Evolutionary conservation across 2,113 vertebrate species (phyloP), one percentile per base, ranked within the genome.

Genomic region (Erpornis zantholeuca): DNA sequence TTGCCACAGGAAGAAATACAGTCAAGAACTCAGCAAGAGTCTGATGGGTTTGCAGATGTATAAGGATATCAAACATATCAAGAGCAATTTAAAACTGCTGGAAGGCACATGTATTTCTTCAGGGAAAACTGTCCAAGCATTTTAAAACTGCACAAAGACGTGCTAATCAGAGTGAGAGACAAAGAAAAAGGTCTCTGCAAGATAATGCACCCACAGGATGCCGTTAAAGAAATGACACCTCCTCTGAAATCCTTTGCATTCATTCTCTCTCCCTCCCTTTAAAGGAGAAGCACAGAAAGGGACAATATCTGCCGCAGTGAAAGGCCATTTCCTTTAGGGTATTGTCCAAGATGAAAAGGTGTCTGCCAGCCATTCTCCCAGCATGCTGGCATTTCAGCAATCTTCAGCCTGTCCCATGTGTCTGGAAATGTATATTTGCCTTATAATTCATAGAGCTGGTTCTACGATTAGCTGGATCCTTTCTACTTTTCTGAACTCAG

Each of bases 1-100:
- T 84, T 94, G 84, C 73, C 56, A 47, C 72, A 82, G 65, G 70
- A 95, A 92, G 63, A 78, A 93, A 29, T 69, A 78, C 49, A 93
- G 92, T 93, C 85, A 91, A 94, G 82, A 93, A 82, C 78, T 90
- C 82, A 45, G 81, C 81, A 94, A 94, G 87, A 94, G 87, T 87
- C 82, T 94, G 92, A 80, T 61, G 61, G 59, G 57, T 68, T 80
- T 91, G 75, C 78, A 94, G 70, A 82, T 82, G 75, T 69, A 68
- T 44, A 69, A 72, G 88, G 79, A 88, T 93, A 95, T 88, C 85
- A 90, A 82, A 92, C 82, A 45, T 76, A 96, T 19, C 49, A 82
- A 61, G 70, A 92, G 78, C 66, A 93, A 95, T 93, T 93, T 90
- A 92, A 95, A 94, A 90, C 78, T 93, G 82, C 95, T 93, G 78